Conservation (phyloP, 2,113 vertebrate species). For the Bostrychus sinensis region DNA sequence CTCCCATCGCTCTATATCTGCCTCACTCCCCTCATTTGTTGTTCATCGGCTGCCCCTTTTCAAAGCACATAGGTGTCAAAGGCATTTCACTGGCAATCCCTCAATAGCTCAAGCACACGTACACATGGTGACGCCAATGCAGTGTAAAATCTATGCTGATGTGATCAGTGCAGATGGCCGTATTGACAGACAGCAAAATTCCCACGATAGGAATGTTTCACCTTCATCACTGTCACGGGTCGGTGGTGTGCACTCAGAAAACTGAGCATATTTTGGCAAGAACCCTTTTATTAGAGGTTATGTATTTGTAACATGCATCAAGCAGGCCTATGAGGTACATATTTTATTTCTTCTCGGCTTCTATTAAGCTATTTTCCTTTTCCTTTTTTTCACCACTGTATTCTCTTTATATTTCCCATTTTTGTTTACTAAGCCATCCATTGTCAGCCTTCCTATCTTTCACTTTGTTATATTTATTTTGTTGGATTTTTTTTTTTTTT, state of each 20-base stretch:
- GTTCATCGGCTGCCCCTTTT: constrained; percentile 25
- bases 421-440: constrained; percentile 37
- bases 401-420: constrained; percentile 12
- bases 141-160: constrained; percentile 74
- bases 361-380: constrained; percentile 24
- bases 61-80: constrained; percentile 69
- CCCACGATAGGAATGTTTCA: constrained; percentile 59
- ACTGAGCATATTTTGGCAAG: not conserved
- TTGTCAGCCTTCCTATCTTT: constrained; percentile 32
- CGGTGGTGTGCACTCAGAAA: not conserved
- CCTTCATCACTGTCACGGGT: constrained; percentile 68
- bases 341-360: constrained; percentile 4
- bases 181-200: constrained; percentile 69
- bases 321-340: too few species aligned
- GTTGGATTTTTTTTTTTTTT: constrained; percentile 2
- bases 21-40: constrained; percentile 33
- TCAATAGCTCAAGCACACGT: constrained; percentile 58
- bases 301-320: too few species aligned
- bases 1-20: constrained; percentile 21
- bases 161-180: constrained; percentile 60
- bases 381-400: constrained; percentile 3
- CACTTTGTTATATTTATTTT: constrained; percentile 4
- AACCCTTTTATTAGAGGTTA: not conserved
- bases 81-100: constrained; percentile 68
- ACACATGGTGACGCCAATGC: constrained; percentile 30